Evolutionary conservation across 2,113 vertebrate genomes (phyloP).

Genomic region (Limanda limanda): DNA sequence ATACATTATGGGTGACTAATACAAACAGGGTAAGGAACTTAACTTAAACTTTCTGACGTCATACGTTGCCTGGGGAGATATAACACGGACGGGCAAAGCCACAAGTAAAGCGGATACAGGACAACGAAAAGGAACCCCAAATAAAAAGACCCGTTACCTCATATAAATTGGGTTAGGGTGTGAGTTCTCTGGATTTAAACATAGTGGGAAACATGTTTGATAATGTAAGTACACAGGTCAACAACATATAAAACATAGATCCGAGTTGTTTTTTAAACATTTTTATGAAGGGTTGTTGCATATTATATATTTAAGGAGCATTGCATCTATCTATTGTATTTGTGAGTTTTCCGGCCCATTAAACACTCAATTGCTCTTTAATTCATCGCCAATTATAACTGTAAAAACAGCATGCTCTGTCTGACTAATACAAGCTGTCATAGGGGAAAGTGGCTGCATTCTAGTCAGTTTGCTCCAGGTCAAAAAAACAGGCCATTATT

Average conservation of each 20-base stretch:
- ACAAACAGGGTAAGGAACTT: not conserved
- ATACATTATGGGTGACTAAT: not conserved
- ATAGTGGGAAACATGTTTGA: no score
- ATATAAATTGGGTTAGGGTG: no score
- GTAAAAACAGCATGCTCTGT: constrained; percentile 17
- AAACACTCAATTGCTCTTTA: constrained; percentile 6
- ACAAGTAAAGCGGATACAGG: no score
- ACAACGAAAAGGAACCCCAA: no score
- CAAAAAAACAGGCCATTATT: constrained; percentile 47
- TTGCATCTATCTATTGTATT: not conserved
- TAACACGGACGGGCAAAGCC: no score
- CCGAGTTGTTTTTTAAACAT: no score
- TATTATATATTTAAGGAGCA: not conserved
- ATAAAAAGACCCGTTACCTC: no score
- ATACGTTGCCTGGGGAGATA: not conserved
- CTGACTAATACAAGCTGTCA: constrained; percentile 42
- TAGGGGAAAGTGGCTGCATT: constrained; percentile 32
- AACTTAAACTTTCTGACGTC: not conserved
- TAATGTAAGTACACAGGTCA: no score
- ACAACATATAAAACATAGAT: no score
- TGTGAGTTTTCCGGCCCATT: not conserved
- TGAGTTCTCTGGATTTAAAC: no score
- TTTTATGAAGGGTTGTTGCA: no score
- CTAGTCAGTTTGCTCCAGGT: constrained; percentile 55
- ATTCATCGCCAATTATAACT: constrained; percentile 31